Percentiles rank a stretch among this genome's conserved stretches.
Evolutionary conservation across 2,888 invertebrate species (phyloP).

Genomic region (Lasioglossum morio): DNA sequence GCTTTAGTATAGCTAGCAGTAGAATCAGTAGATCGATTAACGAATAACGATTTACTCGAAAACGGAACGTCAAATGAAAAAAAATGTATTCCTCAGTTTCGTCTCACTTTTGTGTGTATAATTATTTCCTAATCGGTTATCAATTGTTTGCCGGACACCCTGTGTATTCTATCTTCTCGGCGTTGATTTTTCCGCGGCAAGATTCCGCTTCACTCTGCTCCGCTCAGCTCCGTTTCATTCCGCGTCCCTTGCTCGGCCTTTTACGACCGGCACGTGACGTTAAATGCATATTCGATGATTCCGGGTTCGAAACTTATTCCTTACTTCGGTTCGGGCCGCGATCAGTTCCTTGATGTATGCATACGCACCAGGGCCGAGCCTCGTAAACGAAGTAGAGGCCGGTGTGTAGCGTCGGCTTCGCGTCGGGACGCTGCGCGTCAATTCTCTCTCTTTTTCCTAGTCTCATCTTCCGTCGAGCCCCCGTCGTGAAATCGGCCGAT

Average conservation of each 20-base stretch:
- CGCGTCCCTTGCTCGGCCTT: background rate
- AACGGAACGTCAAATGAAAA: too few species aligned
- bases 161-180: slow-evolving; percentile 18
- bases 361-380: slow-evolving; percentile 29
- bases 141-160: too few species aligned
- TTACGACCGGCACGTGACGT: slow-evolving; percentile 46
- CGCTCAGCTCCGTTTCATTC: background rate
- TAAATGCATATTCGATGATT: slow-evolving; percentile 59
- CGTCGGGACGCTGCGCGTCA: background rate
- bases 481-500: slow-evolving; percentile 62
- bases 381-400: slow-evolving; percentile 62
- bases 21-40: too few species aligned
- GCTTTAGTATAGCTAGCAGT: too few species aligned
- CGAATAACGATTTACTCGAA: too few species aligned
- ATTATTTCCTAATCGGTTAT: too few species aligned
- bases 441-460: background rate
- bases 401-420: background rate
- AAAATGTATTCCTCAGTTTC: too few species aligned
- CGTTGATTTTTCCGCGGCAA: background rate
- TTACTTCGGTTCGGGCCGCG: background rate
- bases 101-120: too few species aligned
- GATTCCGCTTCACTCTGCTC: background rate
- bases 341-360: slow-evolving; percentile 32
- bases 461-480: slow-evolving; percentile 58
- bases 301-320: slow-evolving; percentile 22